phyloP scores from a whole-genome alignment of 2,888 invertebrate genomes.

The Xanthorhoe designata region DNA sequence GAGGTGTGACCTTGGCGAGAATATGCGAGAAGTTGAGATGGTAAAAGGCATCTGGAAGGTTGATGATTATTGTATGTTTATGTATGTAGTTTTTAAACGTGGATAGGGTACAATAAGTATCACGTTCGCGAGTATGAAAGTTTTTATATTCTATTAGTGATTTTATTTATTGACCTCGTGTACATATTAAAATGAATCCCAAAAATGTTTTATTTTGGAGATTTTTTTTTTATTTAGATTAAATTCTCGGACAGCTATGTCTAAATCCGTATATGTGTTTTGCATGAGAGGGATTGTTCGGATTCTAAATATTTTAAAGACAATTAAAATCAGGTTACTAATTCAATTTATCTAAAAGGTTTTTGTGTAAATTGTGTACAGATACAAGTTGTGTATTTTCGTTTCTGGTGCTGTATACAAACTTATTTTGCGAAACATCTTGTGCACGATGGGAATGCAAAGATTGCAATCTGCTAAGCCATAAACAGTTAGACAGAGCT shows the following conservation, averaged over 20 bases:
- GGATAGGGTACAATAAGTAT: constrained; percentile 39
- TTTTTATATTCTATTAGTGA: constrained; percentile 49
- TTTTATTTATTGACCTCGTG: constrained; percentile 57
- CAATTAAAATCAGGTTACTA: constrained; percentile 35
- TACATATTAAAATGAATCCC: constrained; percentile 48
- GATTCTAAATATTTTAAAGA: constrained; percentile 33
- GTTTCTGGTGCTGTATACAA: constrained; percentile 26
- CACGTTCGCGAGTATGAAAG: constrained; percentile 42
- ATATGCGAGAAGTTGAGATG: constrained; percentile 20
- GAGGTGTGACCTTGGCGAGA: constrained; percentile 34
- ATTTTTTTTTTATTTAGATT: constrained; percentile 43
- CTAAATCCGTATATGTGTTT: constrained; percentile 37
- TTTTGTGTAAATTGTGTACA: constrained; percentile 23
- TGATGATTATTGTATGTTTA: constrained; percentile 29
- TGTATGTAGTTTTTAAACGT: constrained; percentile 45
- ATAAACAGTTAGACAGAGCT: constrained; percentile 18
- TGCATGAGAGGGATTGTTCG: constrained; percentile 26
- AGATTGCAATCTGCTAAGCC: constrained; percentile 21
- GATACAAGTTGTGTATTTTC: constrained; percentile 17
- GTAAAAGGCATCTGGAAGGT: constrained; percentile 36
- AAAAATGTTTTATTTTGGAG: constrained; percentile 47
- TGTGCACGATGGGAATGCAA: constrained; percentile 18
- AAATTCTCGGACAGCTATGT: constrained; percentile 27
- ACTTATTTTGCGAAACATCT: constrained; percentile 19
- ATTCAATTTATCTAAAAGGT: constrained; percentile 11